phyloP scores from a whole-genome alignment of 2,888 invertebrate genomes.

The Cephus rjabovi region DNA sequence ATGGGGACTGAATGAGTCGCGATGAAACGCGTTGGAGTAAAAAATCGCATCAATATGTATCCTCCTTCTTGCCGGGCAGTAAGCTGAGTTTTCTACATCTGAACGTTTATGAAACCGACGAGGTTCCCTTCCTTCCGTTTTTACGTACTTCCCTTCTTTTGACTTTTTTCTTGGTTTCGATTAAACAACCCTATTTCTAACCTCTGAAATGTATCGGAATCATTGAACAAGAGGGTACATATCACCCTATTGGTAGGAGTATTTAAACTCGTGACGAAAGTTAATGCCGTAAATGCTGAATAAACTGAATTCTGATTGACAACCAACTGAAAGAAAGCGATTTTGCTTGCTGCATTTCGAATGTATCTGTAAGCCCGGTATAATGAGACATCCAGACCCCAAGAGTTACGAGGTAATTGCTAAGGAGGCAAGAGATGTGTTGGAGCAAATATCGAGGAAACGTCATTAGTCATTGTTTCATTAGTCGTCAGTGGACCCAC shows the following conservation, averaged over 20 bases:
- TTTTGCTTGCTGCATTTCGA: too few species aligned
- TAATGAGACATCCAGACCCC: not conserved
- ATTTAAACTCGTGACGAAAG: too few species aligned
- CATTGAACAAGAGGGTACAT: too few species aligned
- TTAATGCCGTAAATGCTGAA: too few species aligned
- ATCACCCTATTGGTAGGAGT: too few species aligned
- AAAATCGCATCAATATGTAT: conserved; percentile 4
- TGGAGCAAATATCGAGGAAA: not conserved
- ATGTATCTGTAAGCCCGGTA: too few species aligned
- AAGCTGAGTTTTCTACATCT: not conserved
- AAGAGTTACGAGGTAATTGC: not conserved
- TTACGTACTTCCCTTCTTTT: not conserved
- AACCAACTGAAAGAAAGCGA: too few species aligned
- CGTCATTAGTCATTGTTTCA: not conserved
- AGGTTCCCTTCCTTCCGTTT: not conserved
- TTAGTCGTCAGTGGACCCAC: too few species aligned
- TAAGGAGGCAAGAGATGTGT: not conserved
- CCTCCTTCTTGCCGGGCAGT: not conserved
- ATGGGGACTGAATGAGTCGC: not conserved
- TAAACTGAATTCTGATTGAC: too few species aligned
- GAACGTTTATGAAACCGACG: not conserved
- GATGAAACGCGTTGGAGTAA: conserved; percentile 1
- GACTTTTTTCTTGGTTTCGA: not conserved
- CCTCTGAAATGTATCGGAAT: not conserved
- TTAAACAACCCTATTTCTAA: not conserved